Conservation (phyloP, 2,113 vertebrate species). For the Antechinus stuartii region DNA sequence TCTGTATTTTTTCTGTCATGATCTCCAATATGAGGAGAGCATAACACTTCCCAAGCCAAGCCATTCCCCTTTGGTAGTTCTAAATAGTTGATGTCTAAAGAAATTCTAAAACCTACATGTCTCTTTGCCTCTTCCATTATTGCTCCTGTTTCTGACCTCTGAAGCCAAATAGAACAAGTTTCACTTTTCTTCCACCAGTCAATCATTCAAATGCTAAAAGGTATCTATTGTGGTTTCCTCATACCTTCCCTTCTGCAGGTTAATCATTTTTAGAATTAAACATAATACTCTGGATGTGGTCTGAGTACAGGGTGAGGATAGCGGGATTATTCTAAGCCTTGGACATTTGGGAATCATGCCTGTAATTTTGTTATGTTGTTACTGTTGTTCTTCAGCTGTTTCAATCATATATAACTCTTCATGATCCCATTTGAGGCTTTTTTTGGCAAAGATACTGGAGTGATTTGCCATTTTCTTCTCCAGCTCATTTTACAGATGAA, state of each 20-base stretch:
- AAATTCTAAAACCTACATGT: not conserved
- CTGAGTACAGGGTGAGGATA: not conserved
- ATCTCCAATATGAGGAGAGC: not conserved
- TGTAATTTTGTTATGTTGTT: not conserved
- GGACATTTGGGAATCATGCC: not conserved
- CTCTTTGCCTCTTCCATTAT: not conserved
- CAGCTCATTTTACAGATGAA: not conserved
- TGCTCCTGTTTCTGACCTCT: not conserved
- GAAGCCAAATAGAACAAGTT: not conserved
- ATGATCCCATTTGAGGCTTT: not conserved
- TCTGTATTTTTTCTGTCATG: not conserved
- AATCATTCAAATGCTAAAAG: not conserved
- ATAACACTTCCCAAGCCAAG: not conserved
- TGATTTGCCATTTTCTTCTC: not conserved
- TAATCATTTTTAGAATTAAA: not conserved
- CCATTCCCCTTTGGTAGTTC: not conserved
- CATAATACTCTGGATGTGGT: no score
- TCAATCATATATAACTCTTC: not conserved
- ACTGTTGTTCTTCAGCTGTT: not conserved
- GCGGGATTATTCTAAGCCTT: not conserved
- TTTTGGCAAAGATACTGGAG: not conserved
- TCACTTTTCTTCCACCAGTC: not conserved
- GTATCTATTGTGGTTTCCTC: not conserved
- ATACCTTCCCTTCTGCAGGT: not conserved
- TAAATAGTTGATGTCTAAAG: not conserved